Evolutionary conservation across 2,888 invertebrate genomes (phyloP), one percentile per base, ranked within the genome.

Genomic region (Coremacera marginata): DNA sequence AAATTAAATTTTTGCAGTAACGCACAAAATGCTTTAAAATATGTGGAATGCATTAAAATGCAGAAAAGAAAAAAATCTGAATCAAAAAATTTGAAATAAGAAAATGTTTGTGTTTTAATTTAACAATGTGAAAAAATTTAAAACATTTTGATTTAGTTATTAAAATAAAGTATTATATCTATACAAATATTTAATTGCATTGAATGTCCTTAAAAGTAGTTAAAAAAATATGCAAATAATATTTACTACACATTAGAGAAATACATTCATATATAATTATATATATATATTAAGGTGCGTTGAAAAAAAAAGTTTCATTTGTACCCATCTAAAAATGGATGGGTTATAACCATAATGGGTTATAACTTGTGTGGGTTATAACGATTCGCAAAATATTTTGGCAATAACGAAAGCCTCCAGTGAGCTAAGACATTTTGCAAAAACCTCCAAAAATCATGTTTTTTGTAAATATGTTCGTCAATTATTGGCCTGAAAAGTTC

Each of bases 231-330:
- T n/a, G 34, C 63, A 34, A 63, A 63, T n/a, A 31, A 63, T 31
- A 63, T 31, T 63, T 63, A 63, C 25, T 31, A 34, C 31, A 31
- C 31, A 63, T 25, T 16, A 34, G 3, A 60, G 4, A 7, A 25
- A 60, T 63, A 74, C 67, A 79, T 78, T 76, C 74, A 81, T 68
- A 78, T 79, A 79, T 79, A 83, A 78, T 80, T 57, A 77, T 34
- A 71, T 72, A 72, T 51, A 77, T 80, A 79, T n/a, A n/a, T n/a
- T n/a, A n/a, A n/a, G n/a, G n/a, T n/a, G n/a, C n/a, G n/a, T n/a
- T n/a, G n/a, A n/a, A n/a, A n/a, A n/a, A n/a, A n/a, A n/a, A n/a
- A n/a, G n/a, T n/a, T n/a, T n/a, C n/a, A n/a, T n/a, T n/a, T n/a
- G n/a, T n/a, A n/a, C n/a, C n/a, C n/a, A n/a, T n/a, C n/a, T n/a